A percentile compares a stretch with the other conserved stretches of the same genome.
phyloP scores from a whole-genome alignment of 2,888 invertebrate species.

The Apodemia hepburni region DNA sequence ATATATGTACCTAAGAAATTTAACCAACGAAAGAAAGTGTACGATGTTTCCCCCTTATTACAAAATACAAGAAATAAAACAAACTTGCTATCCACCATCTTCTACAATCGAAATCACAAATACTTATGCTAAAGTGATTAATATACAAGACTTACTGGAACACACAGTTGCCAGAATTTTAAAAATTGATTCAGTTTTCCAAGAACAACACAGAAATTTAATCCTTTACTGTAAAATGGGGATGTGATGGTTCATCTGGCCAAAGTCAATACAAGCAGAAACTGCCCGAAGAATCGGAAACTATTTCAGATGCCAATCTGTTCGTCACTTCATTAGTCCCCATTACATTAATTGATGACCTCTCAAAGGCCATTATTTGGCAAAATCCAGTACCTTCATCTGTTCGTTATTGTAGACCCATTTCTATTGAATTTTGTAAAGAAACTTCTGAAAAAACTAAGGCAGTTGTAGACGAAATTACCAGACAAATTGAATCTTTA shows the following conservation, averaged over 20 bases:
- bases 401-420: slow-evolving; percentile 26
- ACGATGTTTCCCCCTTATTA: slow-evolving; percentile 19
- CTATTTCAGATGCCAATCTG: slow-evolving; percentile 27
- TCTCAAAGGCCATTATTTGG: slow-evolving; percentile 24
- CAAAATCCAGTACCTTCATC: slow-evolving; percentile 33
- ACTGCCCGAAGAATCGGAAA: slow-evolving; percentile 15
- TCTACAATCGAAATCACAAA: slow-evolving; percentile 18
- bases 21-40: slow-evolving; percentile 17
- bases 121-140: slow-evolving; percentile 21
- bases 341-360: slow-evolving; percentile 28
- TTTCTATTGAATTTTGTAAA: neutral
- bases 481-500: too few species aligned
- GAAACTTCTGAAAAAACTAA: slow-evolving; percentile 23
- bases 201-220: slow-evolving; percentile 14
- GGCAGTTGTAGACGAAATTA: too few species aligned
- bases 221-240: slow-evolving; percentile 27
- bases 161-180: slow-evolving; percentile 31
- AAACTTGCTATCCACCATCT: slow-evolving; percentile 19
- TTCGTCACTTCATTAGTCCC: slow-evolving; percentile 33
- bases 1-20: slow-evolving; percentile 14
- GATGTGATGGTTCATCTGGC: slow-evolving; percentile 30
- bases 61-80: slow-evolving; percentile 17
- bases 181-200: slow-evolving; percentile 26
- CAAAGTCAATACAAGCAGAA: slow-evolving; percentile 27
- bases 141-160: slow-evolving; percentile 30